Percentiles rank a stretch among this genome's conserved stretches.
phyloP scores from a whole-genome alignment of 2,797 vertebrate species.

The Paguma larvata region DNA sequence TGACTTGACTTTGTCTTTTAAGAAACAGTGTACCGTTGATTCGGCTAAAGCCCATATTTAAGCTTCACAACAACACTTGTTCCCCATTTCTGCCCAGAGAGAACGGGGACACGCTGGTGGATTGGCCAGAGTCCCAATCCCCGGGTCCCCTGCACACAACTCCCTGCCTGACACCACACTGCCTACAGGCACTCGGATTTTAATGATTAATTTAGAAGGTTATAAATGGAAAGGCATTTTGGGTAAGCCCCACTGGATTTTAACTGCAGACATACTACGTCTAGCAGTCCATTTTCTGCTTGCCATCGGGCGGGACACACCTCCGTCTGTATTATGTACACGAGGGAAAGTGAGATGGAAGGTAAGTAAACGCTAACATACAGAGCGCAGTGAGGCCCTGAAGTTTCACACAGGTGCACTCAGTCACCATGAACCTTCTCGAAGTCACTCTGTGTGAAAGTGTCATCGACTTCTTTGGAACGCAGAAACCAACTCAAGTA shows the following conservation, averaged over 20 bases:
- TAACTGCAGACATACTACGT: neutral
- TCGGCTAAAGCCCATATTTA: neutral
- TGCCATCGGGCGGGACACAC: neutral
- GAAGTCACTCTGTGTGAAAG: neutral
- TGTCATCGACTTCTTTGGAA: neutral
- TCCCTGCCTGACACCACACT: neutral
- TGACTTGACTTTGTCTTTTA: conserved; percentile 47
- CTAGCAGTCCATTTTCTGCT: neutral
- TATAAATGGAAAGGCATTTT: neutral
- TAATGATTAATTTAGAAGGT: neutral
- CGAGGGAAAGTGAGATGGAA: neutral
- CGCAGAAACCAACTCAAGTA: neutral
- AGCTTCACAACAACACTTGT: neutral
- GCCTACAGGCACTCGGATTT: neutral
- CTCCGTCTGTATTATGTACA: neutral
- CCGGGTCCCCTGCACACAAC: neutral
- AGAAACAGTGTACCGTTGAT: neutral
- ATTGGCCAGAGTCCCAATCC: neutral
- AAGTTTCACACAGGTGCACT: neutral
- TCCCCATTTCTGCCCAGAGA: neutral
- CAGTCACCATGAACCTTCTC: neutral
- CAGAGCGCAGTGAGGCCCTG: neutral
- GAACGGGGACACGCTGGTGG: rapidly evolving
- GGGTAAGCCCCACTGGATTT: neutral
- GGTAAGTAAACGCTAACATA: neutral